A percentile compares a stretch with the other conserved stretches of the same genome.
These are phyloP conservation scores for Drosophila willistoni DNA, from an alignment of 1,140 invertebrate genomes.

Conservation along the genomic window DNA sequence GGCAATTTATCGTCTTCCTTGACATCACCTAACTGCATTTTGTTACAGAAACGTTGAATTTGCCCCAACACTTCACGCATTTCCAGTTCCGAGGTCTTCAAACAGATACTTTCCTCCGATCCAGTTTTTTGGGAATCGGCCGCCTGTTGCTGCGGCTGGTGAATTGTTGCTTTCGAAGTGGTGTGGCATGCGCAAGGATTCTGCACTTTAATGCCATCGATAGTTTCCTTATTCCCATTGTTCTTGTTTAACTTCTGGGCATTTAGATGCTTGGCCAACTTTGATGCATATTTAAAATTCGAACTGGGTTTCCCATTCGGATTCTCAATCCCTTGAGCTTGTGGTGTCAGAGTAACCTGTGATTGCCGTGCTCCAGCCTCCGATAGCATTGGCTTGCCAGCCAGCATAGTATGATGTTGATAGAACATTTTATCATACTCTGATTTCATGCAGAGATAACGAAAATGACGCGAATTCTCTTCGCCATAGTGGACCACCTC, in stretches of 20 bases:
- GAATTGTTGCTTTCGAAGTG: slow-evolving; percentile 34
- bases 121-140: slow-evolving; percentile 36
- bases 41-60: slow-evolving; percentile 64
- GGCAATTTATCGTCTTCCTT: slow-evolving; percentile 26
- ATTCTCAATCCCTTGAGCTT: neutral
- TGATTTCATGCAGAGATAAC: slow-evolving; percentile 81
- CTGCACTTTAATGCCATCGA: slow-evolving; percentile 32
- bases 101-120: slow-evolving; percentile 51
- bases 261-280: slow-evolving; percentile 29
- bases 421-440: slow-evolving; percentile 82
- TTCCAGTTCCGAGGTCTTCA: slow-evolving; percentile 65
- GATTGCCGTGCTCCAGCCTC: slow-evolving; percentile 21
- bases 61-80: slow-evolving; percentile 67
- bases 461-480: slow-evolving; percentile 77
- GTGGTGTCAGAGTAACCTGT: neutral
- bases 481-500: slow-evolving; percentile 76
- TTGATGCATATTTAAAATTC: neutral
- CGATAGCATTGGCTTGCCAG: slow-evolving; percentile 22
- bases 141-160: slow-evolving; percentile 9
- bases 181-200: slow-evolving; percentile 50
- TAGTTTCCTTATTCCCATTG: slow-evolving; percentile 17
- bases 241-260: slow-evolving; percentile 22
- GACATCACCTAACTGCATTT: slow-evolving; percentile 51
- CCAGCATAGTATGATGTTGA: slow-evolving; percentile 68
- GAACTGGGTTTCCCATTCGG: neutral